phyloP scores from a whole-genome alignment of 2,888 invertebrate species.

The Hypomecis punctinalis region DNA sequence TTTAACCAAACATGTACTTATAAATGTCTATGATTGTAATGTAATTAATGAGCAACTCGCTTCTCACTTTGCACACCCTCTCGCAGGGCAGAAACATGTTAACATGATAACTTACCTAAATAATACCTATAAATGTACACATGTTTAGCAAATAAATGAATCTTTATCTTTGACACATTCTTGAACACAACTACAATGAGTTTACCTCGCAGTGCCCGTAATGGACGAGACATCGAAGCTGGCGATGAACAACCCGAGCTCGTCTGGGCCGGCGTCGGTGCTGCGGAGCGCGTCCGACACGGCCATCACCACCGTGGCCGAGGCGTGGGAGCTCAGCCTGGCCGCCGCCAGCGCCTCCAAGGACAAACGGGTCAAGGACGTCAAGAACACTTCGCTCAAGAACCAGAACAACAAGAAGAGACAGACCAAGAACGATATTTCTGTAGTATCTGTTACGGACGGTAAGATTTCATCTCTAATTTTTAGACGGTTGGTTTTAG shows the following conservation, averaged over 20 bases:
- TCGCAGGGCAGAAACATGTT: too few relatives aligned
- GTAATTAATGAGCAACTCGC: too few relatives aligned
- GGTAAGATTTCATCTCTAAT: conserved; percentile 54
- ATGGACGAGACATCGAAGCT: conserved; percentile 64
- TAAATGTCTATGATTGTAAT: too few relatives aligned
- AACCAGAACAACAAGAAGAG: conserved; percentile 73
- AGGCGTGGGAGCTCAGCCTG: conserved; percentile 92
- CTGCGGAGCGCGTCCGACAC: conserved; percentile 88
- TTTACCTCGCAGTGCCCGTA: conserved; percentile 58
- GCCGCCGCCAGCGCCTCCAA: conserved; percentile 95
- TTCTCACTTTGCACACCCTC: too few relatives aligned
- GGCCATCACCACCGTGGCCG: conserved; percentile 92
- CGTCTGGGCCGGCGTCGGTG: conserved; percentile 83
- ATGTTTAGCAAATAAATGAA: too few relatives aligned
- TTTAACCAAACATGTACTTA: too few relatives aligned
- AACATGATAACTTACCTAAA: too few relatives aligned
- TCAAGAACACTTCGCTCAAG: conserved; percentile 86
- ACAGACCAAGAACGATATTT: conserved; percentile 61
- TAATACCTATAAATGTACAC: too few relatives aligned
- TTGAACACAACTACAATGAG: too few relatives aligned
- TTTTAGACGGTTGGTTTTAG: too few relatives aligned
- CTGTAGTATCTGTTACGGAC: conserved; percentile 61
- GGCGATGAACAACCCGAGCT: conserved; percentile 45
- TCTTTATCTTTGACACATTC: too few relatives aligned
- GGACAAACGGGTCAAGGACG: conserved; percentile 94